Evolutionary conservation across 2,113 vertebrate genomes (phyloP).

Genomic region (Antennarius striatus): DNA sequence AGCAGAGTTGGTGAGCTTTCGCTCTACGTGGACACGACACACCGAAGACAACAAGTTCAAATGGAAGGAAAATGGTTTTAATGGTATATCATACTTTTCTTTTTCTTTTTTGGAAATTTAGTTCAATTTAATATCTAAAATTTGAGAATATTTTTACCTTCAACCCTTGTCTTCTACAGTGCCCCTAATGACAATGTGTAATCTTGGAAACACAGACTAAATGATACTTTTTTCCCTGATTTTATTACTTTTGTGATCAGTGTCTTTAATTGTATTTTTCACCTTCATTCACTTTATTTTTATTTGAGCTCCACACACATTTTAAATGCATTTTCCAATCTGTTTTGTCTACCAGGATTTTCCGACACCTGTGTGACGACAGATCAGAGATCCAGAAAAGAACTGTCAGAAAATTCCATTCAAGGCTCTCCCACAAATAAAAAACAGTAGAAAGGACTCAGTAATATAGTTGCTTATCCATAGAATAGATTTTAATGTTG

Average conservation of each 20-base stretch:
- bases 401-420: constrained; percentile 42
- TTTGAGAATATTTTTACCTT: too few relatives aligned
- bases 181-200: too few relatives aligned
- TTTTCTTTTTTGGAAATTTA: too few relatives aligned
- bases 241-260: neutral
- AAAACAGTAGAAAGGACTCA: constrained; percentile 35
- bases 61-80: constrained; percentile 89
- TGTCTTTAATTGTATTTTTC: constrained; percentile 55
- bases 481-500: constrained; percentile 10
- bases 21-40: constrained; percentile 88
- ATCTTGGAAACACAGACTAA: neutral
- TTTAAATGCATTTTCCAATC: constrained; percentile 50
- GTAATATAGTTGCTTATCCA: constrained; percentile 3
- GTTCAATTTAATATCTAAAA: too few relatives aligned
- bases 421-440: constrained; percentile 34
- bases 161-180: too few relatives aligned
- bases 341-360: constrained; percentile 62
- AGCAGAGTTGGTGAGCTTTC: constrained; percentile 88
- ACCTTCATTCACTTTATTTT: constrained; percentile 40
- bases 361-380: constrained; percentile 53
- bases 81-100: constrained; percentile 72
- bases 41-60: constrained; percentile 95
- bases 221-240: constrained; percentile 1
- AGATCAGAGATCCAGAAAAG: constrained; percentile 45
- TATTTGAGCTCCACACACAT: constrained; percentile 30